Conservation (phyloP, 2,888 invertebrate species). For the Aporophyla lueneburgensis region DNA sequence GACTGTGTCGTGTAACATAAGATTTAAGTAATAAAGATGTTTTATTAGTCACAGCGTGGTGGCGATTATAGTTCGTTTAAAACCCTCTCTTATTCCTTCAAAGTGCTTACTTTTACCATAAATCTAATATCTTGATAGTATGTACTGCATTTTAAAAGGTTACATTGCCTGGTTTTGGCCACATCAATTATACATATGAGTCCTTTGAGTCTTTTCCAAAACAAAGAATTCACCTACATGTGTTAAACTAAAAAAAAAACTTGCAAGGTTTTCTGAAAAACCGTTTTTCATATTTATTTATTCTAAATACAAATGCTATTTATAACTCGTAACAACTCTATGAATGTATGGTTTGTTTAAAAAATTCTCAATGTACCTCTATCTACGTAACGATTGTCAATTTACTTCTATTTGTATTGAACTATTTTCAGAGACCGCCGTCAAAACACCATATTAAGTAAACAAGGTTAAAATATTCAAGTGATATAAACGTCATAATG, state of each 20-base stretch:
- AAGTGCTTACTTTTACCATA: no score
- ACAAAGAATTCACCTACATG: no score
- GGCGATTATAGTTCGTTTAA: no score
- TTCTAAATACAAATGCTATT: conserved; percentile 23
- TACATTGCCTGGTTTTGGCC: no score
- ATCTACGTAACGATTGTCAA: conserved; percentile 31
- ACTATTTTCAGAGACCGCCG: conserved; percentile 18
- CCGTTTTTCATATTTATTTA: conserved; percentile 9
- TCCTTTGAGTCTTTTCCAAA: no score
- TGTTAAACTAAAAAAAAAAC: not conserved
- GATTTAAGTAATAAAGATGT: not conserved
- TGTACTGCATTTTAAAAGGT: no score
- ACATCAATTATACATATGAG: no score
- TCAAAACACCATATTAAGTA: conserved; percentile 9
- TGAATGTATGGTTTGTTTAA: conserved; percentile 40
- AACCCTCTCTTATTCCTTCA: no score
- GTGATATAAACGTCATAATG: not conserved
- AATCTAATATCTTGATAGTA: no score
- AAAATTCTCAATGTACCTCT: conserved; percentile 20
- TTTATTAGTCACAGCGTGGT: not conserved
- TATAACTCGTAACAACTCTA: conserved; percentile 22
- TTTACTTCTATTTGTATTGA: conserved; percentile 12
- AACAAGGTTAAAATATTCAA: conserved; percentile 3
- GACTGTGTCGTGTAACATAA: conserved; percentile 11
- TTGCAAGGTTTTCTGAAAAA: conserved; percentile 13